A percentile compares a stretch with the other conserved stretches of the same genome.
These are phyloP conservation scores for Zele albiditarsus DNA, from an alignment of 2,888 invertebrate species.

Conservation along the genomic window DNA sequence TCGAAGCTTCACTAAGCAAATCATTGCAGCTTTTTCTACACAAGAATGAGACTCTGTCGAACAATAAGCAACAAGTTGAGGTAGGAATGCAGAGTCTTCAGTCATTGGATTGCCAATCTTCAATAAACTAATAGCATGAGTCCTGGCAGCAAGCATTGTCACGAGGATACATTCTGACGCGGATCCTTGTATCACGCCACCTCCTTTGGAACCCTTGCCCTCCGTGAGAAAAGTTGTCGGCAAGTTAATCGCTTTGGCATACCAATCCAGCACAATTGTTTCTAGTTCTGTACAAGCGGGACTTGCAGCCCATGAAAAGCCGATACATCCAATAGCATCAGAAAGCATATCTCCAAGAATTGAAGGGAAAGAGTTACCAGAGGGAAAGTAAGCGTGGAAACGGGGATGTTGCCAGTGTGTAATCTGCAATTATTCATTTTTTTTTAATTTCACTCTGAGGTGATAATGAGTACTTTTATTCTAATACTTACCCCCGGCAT, in stretches of 20 bases:
- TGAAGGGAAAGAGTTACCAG: constrained; percentile 97
- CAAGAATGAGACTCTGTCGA: constrained; percentile 84
- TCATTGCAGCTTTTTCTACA: constrained; percentile 86
- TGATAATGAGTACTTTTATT: background rate
- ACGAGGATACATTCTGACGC: constrained; percentile 89
- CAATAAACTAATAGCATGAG: constrained; percentile 80
- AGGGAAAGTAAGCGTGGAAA: constrained; percentile 99
- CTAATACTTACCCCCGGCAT: constrained; percentile 86
- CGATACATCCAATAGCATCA: constrained; percentile 96
- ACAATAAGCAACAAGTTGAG: constrained; percentile 85
- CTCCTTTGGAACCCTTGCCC: constrained; percentile 78
- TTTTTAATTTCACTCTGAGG: background rate
- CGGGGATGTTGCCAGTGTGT: constrained; percentile 99
- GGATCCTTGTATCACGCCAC: constrained; percentile 88
- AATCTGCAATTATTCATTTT: constrained; percentile 58
- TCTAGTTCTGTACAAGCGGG: constrained; percentile 91
- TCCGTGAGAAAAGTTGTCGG: constrained; percentile 80
- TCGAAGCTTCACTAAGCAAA: constrained; percentile 82
- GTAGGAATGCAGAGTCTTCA: constrained; percentile 82
- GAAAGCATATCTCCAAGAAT: constrained; percentile 98
- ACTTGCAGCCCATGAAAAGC: constrained; percentile 96
- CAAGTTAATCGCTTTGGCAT: constrained; percentile 83
- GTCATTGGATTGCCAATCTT: constrained; percentile 75
- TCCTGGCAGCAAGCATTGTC: constrained; percentile 84
- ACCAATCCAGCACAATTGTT: constrained; percentile 88